phyloP scores from a whole-genome alignment of 2,797 vertebrate genomes.

The Tragopan temminckii region DNA sequence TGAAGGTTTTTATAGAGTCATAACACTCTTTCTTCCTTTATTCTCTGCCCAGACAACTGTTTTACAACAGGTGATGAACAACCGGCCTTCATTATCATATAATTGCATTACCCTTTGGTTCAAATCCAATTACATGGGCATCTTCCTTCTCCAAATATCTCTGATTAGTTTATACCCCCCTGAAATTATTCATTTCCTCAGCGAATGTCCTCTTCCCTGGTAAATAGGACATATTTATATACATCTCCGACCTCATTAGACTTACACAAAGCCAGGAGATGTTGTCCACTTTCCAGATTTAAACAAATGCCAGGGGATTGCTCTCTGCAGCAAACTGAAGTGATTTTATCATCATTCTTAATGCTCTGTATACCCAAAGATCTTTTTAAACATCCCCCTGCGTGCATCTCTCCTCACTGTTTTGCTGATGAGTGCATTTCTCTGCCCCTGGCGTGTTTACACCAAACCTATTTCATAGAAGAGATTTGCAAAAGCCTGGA shows the following conservation, averaged over 20 bases:
- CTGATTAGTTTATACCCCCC: conserved; percentile 3
- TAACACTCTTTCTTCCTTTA: not conserved
- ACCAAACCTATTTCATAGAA: not conserved
- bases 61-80: not conserved
- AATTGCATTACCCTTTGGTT: conserved; percentile 38
- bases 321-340: not conserved
- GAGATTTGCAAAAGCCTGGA: not conserved
- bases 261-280: not conserved
- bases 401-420: not conserved
- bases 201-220: not conserved
- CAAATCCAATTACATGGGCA: conserved; percentile 4
- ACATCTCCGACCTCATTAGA: not conserved
- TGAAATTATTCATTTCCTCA: conserved; percentile 35
- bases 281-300: not conserved
- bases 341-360: not conserved
- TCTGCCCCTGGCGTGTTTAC: not conserved
- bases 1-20: not conserved
- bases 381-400: not conserved
- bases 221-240: not conserved
- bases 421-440: not conserved
- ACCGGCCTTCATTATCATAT: not conserved
- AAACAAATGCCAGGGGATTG: not conserved
- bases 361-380: not conserved
- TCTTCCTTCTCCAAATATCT: conserved; percentile 25
- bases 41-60: not conserved